phyloP scores from a whole-genome alignment of 2,888 invertebrate species.

The Bombyx huttoni region DNA sequence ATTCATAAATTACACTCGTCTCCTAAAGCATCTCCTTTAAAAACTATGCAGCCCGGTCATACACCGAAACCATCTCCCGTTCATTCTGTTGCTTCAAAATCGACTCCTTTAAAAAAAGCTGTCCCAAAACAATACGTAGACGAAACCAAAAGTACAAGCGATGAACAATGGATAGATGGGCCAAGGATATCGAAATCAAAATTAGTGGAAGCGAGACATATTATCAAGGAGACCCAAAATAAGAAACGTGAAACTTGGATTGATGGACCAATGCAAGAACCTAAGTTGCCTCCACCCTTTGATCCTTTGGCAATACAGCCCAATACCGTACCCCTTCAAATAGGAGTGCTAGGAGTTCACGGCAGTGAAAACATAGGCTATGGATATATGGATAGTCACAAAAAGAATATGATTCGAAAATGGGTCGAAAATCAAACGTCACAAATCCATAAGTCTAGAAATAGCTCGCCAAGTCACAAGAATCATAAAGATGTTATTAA shows the following conservation, averaged over 20 bases:
- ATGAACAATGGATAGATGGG: constrained; percentile 98
- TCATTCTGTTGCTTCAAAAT: constrained; percentile 60
- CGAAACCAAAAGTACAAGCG: constrained; percentile 71
- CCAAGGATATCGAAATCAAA: constrained; percentile 89
- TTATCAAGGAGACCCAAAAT: constrained; percentile 82
- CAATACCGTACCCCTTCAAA: constrained; percentile 47
- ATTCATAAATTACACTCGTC: constrained; percentile 71
- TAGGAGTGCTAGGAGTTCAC: constrained; percentile 53
- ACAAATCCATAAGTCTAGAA: constrained; percentile 81
- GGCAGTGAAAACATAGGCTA: constrained; percentile 75
- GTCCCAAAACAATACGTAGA: constrained; percentile 53
- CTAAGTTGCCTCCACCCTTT: constrained; percentile 57
- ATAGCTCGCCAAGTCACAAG: constrained; percentile 66
- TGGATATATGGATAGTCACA: constrained; percentile 93
- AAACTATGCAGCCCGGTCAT: constrained; percentile 45
- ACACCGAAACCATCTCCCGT: constrained; percentile 71
- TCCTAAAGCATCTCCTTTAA: constrained; percentile 73
- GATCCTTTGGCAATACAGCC: constrained; percentile 75
- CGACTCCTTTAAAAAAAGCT: constrained; percentile 63
- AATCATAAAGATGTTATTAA: constrained; percentile 34
- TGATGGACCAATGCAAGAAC: constrained; percentile 89
- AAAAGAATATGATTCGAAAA: constrained; percentile 92
- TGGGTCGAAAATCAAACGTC: constrained; percentile 94
- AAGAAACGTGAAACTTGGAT: constrained; percentile 95
- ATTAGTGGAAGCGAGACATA: constrained; percentile 84